Evolutionary conservation across 2,113 vertebrate species (phyloP).

Genomic region (Propithecus coquereli): DNA sequence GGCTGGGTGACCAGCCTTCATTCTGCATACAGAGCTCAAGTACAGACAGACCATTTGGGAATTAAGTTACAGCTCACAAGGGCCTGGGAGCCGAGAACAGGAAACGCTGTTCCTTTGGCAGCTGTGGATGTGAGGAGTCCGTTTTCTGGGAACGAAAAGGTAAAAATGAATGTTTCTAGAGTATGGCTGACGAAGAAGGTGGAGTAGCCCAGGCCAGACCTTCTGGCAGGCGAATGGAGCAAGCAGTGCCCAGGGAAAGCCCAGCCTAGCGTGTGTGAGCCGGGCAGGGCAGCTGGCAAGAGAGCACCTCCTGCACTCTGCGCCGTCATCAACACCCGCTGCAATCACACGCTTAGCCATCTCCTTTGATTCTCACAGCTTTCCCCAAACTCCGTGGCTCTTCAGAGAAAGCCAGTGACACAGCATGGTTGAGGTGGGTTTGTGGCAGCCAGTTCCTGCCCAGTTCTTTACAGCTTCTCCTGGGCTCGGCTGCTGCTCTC

Average conservation of each 20-base stretch:
- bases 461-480: not conserved
- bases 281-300: not conserved
- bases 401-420: not conserved
- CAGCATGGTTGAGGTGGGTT: accelerated
- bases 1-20: not conserved
- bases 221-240: not conserved
- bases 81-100: not conserved
- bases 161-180: not conserved
- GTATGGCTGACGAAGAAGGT: not conserved
- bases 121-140: not conserved
- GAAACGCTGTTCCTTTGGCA: not conserved
- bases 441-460: not conserved
- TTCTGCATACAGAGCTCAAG: not conserved
- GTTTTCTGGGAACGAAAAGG: not conserved
- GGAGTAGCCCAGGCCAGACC: not conserved
- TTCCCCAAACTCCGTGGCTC: not conserved
- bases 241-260: not conserved
- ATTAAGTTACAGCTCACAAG: not conserved
- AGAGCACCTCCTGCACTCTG: not conserved
- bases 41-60: not conserved
- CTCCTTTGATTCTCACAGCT: not conserved
- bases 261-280: not conserved
- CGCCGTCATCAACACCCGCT: accelerated
- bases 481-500: not conserved
- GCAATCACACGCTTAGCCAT: accelerated